Evolutionary conservation across 2,888 invertebrate genomes (phyloP).

Genomic region (Ophion obscuratus): DNA sequence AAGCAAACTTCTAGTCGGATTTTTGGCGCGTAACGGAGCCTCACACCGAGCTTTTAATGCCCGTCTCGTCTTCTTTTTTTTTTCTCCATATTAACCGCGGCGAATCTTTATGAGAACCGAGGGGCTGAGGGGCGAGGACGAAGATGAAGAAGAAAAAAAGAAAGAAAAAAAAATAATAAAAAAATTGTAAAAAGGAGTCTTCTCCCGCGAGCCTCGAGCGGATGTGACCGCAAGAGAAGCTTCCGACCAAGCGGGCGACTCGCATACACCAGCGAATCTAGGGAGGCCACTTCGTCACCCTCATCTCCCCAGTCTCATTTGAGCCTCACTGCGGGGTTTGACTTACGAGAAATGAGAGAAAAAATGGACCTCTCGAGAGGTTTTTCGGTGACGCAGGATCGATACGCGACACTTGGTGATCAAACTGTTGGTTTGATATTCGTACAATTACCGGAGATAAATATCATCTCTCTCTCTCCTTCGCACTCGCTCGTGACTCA

Average conservation of each 20-base stretch:
- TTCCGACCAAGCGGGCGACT: slow-evolving; percentile 33
- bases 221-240: slow-evolving; percentile 63
- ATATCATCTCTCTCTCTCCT: not conserved
- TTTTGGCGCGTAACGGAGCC: slow-evolving; percentile 79
- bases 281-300: slow-evolving; percentile 33
- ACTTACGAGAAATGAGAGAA: slow-evolving; percentile 8
- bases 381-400: slow-evolving; percentile 14
- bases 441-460: slow-evolving; percentile 48
- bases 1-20: slow-evolving; percentile 79
- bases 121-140: slow-evolving; percentile 30
- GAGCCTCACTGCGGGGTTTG: slow-evolving; percentile 16
- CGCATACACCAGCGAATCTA: slow-evolving; percentile 24
- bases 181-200: slow-evolving; percentile 34
- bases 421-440: slow-evolving; percentile 56
- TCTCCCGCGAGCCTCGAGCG: slow-evolving; percentile 40
- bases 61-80: slow-evolving; percentile 74
- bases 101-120: slow-evolving; percentile 75
- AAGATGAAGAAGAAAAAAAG: slow-evolving; percentile 47
- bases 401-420: slow-evolving; percentile 35
- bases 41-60: slow-evolving; percentile 75
- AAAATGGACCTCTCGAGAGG: slow-evolving; percentile 28
- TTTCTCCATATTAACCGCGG: slow-evolving; percentile 71
- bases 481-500: not conserved
- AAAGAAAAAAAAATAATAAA: slow-evolving; percentile 48
- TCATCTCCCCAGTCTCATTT: slow-evolving; percentile 30